These are phyloP conservation scores for Mythimna impura DNA, from an alignment of 2,888 invertebrate genomes.

Conservation along the genomic window DNA sequence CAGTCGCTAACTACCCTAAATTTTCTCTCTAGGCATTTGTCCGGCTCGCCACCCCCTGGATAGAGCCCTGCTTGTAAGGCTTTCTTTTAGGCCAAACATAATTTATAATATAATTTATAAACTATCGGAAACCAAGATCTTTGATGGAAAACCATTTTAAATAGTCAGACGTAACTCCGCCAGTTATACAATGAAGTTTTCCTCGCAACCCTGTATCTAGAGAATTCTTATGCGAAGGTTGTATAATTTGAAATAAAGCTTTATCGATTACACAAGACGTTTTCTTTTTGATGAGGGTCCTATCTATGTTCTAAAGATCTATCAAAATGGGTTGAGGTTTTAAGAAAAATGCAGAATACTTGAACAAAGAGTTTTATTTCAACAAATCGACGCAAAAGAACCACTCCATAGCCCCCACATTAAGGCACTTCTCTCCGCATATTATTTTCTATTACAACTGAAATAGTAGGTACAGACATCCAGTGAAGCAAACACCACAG, in stretches of 20 bases:
- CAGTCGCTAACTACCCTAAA: no score
- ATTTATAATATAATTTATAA: no score
- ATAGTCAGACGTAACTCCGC: not conserved
- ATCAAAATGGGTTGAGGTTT: not conserved
- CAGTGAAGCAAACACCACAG: slow-evolving; percentile 24
- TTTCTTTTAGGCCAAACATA: not conserved
- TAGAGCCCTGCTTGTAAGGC: not conserved
- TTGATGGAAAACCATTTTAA: not conserved
- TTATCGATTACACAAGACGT: slow-evolving; percentile 13
- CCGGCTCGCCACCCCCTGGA: no score
- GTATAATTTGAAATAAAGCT: slow-evolving; percentile 57
- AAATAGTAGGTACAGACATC: slow-evolving; percentile 34
- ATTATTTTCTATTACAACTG: slow-evolving; percentile 47
- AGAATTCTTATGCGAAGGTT: not conserved
- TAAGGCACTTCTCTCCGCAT: slow-evolving; percentile 73
- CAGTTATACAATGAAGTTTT: not conserved
- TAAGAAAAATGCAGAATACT: slow-evolving; percentile 19
- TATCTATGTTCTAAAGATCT: not conserved
- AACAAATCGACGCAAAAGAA: slow-evolving; percentile 61
- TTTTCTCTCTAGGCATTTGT: no score
- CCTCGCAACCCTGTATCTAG: not conserved
- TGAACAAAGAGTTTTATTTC: slow-evolving; percentile 53
- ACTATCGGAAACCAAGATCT: not conserved
- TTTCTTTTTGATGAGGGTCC: not conserved
- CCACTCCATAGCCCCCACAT: slow-evolving; percentile 61